Base-by-base conservation (phyloP, 1,140 invertebrate genomes). In the Apis dorsata region DNA sequence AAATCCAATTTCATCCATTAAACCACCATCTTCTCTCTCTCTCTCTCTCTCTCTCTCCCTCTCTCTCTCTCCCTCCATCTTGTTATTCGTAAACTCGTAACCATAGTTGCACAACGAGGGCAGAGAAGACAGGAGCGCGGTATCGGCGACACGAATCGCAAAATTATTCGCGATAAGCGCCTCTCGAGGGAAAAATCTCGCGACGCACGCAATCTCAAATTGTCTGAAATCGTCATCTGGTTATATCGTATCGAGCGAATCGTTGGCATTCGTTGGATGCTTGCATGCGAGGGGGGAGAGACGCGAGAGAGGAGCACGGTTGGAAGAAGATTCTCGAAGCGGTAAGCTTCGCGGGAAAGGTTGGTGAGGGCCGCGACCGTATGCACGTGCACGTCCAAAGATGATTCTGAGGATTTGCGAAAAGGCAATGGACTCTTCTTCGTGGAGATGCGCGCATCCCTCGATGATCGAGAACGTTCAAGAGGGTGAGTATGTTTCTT, bases 191-290 rank as follows among this genome's bases (percentile, higher is more conserved):
- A 60, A 80, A 87, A 87, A 69, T 83, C 84, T 84, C 71, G 81
- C 78, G 60, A 12, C 28, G 85, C 86, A 78, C 75, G 86, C 86
- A 88, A 88, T 88, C 86, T 85, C 71, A 82, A 86, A 87, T 88
- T 88, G 83, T 72, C 83, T 84, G 57, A 88, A 82, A 76, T 88
- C 86, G 86, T 73, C 70, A 70, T 51, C 66, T 34, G 19, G 44
- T 21, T 68, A 80, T 87, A 62, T 70, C 83, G 86, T 88, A 85
- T 85, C 85, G 85, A 85, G 78, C 34, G 70, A 62, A 63, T 17
- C 55, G 15, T 57, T 17, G 73, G 79, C 83, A 88, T 87, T 88
- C 83, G 74, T 34, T 34, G 66, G 81, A 82, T 68, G 69, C 21
- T 44, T 44, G 71, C 70, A 59, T 15, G 73, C 55, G 66, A 49